Conservation (phyloP, 1,140 invertebrate species). For the Dolichoris vasculosae region DNA sequence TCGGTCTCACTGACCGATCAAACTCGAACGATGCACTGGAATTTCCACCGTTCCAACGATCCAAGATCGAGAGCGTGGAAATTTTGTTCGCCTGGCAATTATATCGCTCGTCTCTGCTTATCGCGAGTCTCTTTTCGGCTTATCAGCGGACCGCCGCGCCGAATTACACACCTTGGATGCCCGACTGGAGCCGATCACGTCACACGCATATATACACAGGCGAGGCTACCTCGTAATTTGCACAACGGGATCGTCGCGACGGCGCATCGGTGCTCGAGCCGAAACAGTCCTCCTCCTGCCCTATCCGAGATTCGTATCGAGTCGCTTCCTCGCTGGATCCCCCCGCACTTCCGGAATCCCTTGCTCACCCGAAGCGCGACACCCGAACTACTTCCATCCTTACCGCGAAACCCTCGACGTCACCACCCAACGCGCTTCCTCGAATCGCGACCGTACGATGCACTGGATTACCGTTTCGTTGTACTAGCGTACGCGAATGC, state of each 20-base stretch:
- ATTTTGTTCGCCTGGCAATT: background rate
- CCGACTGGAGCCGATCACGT: conserved; percentile 6
- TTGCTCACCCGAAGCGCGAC: background rate
- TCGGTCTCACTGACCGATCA: background rate
- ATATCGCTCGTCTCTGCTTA: background rate
- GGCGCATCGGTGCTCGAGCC: background rate
- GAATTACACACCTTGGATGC: conserved; percentile 18
- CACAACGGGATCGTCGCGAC: background rate
- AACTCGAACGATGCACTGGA: too few relatives aligned
- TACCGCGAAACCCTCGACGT: background rate
- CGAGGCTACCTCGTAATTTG: background rate
- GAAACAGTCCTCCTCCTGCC: background rate
- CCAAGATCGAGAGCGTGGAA: background rate
- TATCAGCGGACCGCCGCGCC: conserved; percentile 17
- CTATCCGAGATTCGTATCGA: too few relatives aligned
- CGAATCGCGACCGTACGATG: too few relatives aligned
- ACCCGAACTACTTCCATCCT: background rate
- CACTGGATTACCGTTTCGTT: too few relatives aligned
- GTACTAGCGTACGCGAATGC: too few relatives aligned
- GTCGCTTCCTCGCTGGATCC: too few relatives aligned
- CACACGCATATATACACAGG: background rate
- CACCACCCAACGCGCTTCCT: background rate
- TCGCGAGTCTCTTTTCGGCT: background rate
- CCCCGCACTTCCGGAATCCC: too few relatives aligned
- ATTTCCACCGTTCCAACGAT: too few relatives aligned